phyloP scores from a whole-genome alignment of 2,113 vertebrate species.

The Syngnathus floridae region DNA sequence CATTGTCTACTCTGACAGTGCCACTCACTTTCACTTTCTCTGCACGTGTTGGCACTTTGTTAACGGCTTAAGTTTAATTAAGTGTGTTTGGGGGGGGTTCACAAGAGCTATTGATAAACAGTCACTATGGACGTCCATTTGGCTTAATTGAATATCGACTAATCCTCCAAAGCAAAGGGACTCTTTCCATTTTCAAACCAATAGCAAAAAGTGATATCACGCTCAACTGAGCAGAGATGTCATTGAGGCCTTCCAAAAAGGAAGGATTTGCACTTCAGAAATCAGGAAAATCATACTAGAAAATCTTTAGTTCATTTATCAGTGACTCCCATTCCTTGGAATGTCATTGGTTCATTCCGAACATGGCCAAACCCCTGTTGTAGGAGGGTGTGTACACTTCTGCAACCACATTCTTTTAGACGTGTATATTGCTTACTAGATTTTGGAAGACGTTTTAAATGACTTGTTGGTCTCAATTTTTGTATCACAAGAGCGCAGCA shows the following conservation, averaged over 20 bases:
- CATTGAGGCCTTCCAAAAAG: too few relatives aligned
- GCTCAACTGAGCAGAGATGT: slow-evolving; percentile 3
- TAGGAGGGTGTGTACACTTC: too few relatives aligned
- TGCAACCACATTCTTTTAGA: too few relatives aligned
- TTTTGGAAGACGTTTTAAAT: neutral
- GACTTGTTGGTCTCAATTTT: neutral
- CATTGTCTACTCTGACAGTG: slow-evolving; percentile 25
- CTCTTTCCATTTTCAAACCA: slow-evolving; percentile 39
- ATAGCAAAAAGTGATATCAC: slow-evolving; percentile 49
- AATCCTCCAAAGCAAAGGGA: slow-evolving; percentile 45
- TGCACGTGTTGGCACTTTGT: slow-evolving; percentile 31
- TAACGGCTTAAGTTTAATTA: slow-evolving; percentile 65
- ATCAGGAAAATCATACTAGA: too few relatives aligned
- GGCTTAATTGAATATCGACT: slow-evolving; percentile 73
- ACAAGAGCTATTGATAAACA: slow-evolving; percentile 67
- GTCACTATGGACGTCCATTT: slow-evolving; percentile 45
- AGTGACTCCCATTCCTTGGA: too few relatives aligned
- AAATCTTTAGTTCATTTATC: too few relatives aligned
- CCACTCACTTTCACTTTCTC: slow-evolving; percentile 11
- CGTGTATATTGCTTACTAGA: too few relatives aligned
- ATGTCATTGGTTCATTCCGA: too few relatives aligned
- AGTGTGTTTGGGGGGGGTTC: slow-evolving; percentile 46
- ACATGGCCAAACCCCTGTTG: too few relatives aligned
- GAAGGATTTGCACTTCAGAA: too few relatives aligned
- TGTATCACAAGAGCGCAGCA: neutral